These are phyloP conservation scores for Eristalinus sepulchralis DNA, from an alignment of 2,888 invertebrate species.

Conservation along the genomic window DNA sequence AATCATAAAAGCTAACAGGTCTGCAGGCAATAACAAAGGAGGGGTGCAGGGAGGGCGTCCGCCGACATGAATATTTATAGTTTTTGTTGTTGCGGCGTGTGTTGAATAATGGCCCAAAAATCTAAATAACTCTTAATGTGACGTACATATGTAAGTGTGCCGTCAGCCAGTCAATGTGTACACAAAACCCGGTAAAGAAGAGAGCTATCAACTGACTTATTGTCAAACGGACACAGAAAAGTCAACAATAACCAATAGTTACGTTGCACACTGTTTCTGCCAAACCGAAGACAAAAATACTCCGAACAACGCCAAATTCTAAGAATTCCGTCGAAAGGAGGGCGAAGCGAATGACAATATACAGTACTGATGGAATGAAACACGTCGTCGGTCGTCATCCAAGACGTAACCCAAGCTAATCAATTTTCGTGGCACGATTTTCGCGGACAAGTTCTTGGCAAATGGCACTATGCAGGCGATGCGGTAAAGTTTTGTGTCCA, in stretches of 20 bases:
- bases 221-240: background rate
- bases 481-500: background rate
- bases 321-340: constrained; percentile 33
- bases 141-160: background rate
- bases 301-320: constrained; percentile 22
- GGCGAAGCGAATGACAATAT: constrained; percentile 26
- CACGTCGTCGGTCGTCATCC: constrained; percentile 11
- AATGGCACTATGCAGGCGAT: constrained; percentile 7
- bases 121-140: constrained; percentile 14
- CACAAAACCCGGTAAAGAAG: background rate
- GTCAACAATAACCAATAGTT: constrained; percentile 31
- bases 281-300: constrained; percentile 12
- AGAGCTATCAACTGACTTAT: background rate
- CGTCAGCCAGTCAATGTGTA: background rate
- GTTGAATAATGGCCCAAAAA: constrained; percentile 42
- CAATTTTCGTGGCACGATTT: constrained; percentile 57
- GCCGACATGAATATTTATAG: background rate
- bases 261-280: background rate
- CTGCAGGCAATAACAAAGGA: background rate
- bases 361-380: background rate
- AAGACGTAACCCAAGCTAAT: constrained; percentile 26
- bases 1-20: constrained; percentile 39
- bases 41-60: background rate
- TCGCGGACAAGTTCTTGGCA: constrained; percentile 45
- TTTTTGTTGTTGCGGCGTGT: background rate